phyloP scores from a whole-genome alignment of 2,888 invertebrate species.

The Folsomia candida region DNA sequence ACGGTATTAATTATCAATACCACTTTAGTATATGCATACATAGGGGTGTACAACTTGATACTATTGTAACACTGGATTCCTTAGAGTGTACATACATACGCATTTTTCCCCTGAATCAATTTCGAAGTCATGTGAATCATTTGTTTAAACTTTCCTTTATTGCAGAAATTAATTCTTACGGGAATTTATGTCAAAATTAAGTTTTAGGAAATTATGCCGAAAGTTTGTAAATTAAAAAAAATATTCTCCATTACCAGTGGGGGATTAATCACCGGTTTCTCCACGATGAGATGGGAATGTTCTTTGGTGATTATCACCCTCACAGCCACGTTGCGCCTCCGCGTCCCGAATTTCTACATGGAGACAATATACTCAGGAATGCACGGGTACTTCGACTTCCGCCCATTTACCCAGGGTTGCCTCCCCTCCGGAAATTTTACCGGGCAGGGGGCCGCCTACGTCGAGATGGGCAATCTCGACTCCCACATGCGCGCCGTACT shows the following conservation, averaged over 20 bases:
- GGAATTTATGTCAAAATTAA: too few species aligned
- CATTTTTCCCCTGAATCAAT: too few species aligned
- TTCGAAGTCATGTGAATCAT: too few species aligned
- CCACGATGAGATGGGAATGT: neutral
- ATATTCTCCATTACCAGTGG: neutral
- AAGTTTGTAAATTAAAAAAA: too few species aligned
- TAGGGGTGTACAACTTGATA: too few species aligned
- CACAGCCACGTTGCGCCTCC: neutral
- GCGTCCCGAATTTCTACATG: neutral
- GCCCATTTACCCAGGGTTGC: slow-evolving; percentile 27
- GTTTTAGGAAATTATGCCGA: too few species aligned
- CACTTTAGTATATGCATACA: too few species aligned
- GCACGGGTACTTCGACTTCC: slow-evolving; percentile 27
- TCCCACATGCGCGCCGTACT: slow-evolving; percentile 22
- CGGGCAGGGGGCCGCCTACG: slow-evolving; percentile 16
- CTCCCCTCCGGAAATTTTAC: slow-evolving; percentile 31
- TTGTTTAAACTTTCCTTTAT: too few species aligned
- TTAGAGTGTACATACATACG: too few species aligned
- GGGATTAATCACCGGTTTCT: neutral
- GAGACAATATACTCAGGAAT: neutral
- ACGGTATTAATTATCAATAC: too few species aligned
- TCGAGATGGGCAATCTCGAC: slow-evolving; percentile 8
- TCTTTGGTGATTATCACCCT: neutral
- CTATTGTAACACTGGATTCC: too few species aligned
- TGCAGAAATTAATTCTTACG: too few species aligned